phyloP scores from a whole-genome alignment of 92 coral and sea anemone species.

The Muricea muricata region DNA sequence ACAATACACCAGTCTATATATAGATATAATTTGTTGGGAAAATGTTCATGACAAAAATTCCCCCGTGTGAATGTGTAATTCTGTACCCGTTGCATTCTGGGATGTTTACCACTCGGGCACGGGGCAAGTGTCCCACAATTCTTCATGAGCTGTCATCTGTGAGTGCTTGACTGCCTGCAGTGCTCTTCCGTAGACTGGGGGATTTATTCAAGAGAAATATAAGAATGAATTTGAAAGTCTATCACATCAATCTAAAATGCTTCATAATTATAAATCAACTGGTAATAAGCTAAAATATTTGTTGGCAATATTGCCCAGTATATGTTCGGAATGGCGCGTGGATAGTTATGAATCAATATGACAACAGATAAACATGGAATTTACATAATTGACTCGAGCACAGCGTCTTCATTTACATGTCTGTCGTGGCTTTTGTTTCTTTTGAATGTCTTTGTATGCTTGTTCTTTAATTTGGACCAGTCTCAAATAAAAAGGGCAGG shows the following conservation, averaged over 20 bases:
- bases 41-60: conserved; percentile 19
- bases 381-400: neutral
- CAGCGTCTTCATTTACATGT: neutral
- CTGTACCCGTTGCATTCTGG: conserved; percentile 5
- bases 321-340: too few relatives aligned
- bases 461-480: conserved; percentile 7
- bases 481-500: neutral
- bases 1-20: too few relatives aligned
- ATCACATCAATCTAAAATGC: too few relatives aligned
- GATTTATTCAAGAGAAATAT: neutral
- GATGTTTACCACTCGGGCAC: conserved; percentile 7
- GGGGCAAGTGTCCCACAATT: conserved; percentile 20
- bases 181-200: neutral
- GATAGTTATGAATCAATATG: neutral
- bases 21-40: too few relatives aligned
- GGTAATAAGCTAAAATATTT: neutral
- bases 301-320: too few relatives aligned
- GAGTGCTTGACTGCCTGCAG: neutral
- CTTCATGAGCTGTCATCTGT: neutral
- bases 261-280: neutral
- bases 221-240: too few relatives aligned
- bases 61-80: conserved; percentile 31
- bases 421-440: neutral
- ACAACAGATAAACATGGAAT: neutral
- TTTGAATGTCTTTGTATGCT: neutral